Evolutionary conservation across 2,888 invertebrate species (phyloP), one percentile per base, ranked within the genome.

Genomic region (Leuctra nigra): DNA sequence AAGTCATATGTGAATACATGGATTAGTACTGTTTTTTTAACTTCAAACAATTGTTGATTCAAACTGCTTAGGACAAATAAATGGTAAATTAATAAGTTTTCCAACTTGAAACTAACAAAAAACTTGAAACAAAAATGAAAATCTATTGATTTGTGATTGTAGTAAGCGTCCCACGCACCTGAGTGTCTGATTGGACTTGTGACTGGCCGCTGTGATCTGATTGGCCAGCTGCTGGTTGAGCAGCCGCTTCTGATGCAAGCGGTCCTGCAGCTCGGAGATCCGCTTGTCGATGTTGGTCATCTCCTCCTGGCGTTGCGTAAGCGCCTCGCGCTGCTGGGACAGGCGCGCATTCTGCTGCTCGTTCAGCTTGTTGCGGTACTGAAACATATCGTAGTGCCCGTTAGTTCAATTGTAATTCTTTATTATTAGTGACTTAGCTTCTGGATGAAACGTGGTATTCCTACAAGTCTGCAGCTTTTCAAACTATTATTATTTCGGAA

Each of bases 301-400:
- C 75, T 97, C 95, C 63, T 92, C 91, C 69, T 94, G 92, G 50
- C 91, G 78, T 65, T 91, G 89, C 55, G 87, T 87, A 66, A 96
- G 75, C 41, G 91, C 87, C 66, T 94, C 90, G 61, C 91, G 79
- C 73, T 96, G 95, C 65, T 90, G 87, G 62, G 88, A 87, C 65
- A 97, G 80, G 66, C 93, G 83, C 64, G 86, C 89, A 76, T 88
- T 94, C 75, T 93, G 95, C 72, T 96, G 92, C 73, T 95, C 89
- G 73, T 94, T 93, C 73, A 96, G 77, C 73, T 95, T 95, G 77
- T 95, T 96, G 61, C 95, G 91, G 71, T 94, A 93, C 95, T 96
- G 77, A 13, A 80, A 78, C 59, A 56, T 16, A 29, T 29, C 29
- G 29, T 6, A 29, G 29, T 6, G 11, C 29, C 6, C 6, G 29